Conservation (phyloP, 2,888 invertebrate species). For the Rotaria sp. region DNA sequence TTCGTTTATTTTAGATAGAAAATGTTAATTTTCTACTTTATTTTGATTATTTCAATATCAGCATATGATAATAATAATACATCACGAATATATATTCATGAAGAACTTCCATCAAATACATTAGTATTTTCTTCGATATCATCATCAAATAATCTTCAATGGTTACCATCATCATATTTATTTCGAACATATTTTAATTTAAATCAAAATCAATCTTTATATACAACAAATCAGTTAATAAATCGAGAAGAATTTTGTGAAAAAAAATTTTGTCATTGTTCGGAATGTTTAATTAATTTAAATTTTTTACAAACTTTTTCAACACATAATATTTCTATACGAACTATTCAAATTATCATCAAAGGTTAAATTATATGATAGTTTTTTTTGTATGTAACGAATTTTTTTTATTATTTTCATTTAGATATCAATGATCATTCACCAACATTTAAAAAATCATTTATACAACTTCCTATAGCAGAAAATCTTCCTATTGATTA, state of each 20-base stretch:
- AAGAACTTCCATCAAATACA: not conserved
- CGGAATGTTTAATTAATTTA: not conserved
- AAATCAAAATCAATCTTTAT: not conserved
- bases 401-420: not conserved
- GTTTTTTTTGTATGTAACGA: not conserved
- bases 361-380: not conserved
- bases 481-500: conserved; percentile 40
- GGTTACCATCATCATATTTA: not conserved
- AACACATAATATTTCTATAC: not conserved
- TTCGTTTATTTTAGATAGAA: not conserved
- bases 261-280: conserved; percentile 4
- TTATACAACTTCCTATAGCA: not conserved
- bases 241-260: conserved; percentile 24
- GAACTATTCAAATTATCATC: not conserved
- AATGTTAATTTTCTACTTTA: not conserved
- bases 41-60: not conserved
- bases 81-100: conserved; percentile 14
- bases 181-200: conserved; percentile 2
- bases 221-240: not conserved
- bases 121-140: not conserved
- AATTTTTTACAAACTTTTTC: not conserved
- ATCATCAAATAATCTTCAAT: not conserved
- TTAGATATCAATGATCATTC: conserved; percentile 38
- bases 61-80: not conserved
- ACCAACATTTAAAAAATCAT: conserved; percentile 29